Evolutionary conservation across 2,113 vertebrate species (phyloP), one percentile per base, ranked within the genome.

Genomic region (Desmodus rotundus): DNA sequence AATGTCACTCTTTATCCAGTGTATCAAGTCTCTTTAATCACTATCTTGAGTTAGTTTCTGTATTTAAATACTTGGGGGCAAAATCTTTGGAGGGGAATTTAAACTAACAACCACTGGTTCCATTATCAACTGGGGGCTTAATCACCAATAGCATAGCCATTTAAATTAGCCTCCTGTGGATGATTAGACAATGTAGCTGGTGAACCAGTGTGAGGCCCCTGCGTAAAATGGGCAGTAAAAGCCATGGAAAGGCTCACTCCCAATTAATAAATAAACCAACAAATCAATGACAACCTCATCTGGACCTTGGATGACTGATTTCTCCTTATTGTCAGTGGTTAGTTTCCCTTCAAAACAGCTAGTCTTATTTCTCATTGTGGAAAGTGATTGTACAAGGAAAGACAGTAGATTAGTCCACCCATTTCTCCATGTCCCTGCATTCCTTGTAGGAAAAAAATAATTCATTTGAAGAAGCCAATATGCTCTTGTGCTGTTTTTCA

Each of bases 111-210:
- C 43, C 91, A 95, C 41, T 96, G 41, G 72, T 98, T 97, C 95
- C 92, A 96, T 96, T 50, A 90, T 92, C 96, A 96, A 89, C 80
- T 65, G 70, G 97, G 92, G 91, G 92, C 73, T 98, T 97, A 98
- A 98, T 96, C 90, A 85, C 76, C 28, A 98, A 89, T 96, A 97
- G 87, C 41, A 91, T 41, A 97, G 96, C 54, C 87, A 89, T 95
- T 96, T 98, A 85, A 94, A 98, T 98, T 68, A 94, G 89, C 96
- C 95, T 89, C 94, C 97, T 96, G 92, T 82, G 93, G 97, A 95
- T 97, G 95, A 86, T 89, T 83, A 97, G 95, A 92, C 52, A 96
- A 91, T 93, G 82, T 70, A 97, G 56, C 58, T 63, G 78, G 97
- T 92, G 94, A 97, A 97, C 63, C 24, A 93, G 85, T 43, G 87